Conservation (phyloP, 2,113 vertebrate species). For the Serinus canaria region DNA sequence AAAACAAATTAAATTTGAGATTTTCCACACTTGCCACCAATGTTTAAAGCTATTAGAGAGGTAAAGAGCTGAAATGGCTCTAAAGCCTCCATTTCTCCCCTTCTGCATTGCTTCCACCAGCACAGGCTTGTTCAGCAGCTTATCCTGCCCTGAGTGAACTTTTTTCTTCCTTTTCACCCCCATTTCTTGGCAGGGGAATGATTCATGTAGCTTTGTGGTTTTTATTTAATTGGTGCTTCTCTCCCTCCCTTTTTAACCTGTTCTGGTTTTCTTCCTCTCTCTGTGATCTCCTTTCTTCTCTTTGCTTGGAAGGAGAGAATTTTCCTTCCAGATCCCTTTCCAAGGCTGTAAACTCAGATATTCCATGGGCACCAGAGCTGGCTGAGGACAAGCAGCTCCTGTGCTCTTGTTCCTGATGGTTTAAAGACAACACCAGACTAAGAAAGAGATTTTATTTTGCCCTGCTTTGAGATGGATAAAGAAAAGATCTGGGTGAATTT, state of each 20-base stretch:
- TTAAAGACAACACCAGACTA: not conserved
- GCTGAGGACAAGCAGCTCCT: not conserved
- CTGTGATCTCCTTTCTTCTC: not conserved
- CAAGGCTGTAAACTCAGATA: not conserved
- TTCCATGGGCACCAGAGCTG: not conserved
- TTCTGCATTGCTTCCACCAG: not conserved
- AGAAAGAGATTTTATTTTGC: not conserved
- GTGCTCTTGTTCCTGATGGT: not conserved
- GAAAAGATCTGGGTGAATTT: not conserved
- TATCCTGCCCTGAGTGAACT: not conserved
- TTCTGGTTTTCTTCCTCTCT: not conserved
- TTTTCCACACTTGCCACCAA: not conserved
- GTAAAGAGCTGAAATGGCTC: not conserved
- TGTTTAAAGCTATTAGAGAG: not conserved
- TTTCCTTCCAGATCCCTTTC: not conserved
- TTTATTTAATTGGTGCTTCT: not conserved
- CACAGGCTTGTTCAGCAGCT: not conserved
- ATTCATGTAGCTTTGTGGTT: not conserved
- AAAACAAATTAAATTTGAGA: slow-evolving; percentile 15
- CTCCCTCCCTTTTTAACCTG: not conserved
- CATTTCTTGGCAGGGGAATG: not conserved
- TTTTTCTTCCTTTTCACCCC: rapidly evolving
- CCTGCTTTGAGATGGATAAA: not conserved
- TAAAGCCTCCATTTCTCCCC: not conserved
- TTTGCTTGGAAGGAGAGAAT: not conserved